Evolutionary conservation across 2,888 invertebrate species (phyloP), one percentile per base, ranked within the genome.

Genomic region (Ochropleura plecta): DNA sequence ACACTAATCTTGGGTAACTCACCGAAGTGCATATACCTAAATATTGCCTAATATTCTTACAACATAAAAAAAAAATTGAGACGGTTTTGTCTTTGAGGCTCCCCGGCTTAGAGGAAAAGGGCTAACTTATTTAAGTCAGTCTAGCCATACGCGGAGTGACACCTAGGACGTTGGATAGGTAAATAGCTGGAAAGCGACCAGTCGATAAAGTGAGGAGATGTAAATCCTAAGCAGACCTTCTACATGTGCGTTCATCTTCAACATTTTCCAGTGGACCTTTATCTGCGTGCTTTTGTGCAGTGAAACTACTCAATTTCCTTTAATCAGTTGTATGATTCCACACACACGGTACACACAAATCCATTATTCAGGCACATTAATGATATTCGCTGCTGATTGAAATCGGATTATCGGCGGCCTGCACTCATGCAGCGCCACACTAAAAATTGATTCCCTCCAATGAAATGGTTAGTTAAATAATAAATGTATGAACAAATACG

Each of bases 301-400:
- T 84, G 12, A 8, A 18, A 42, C 78, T 85, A 60, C 67, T 73
- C 0, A 5, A 20, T 3, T 6, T 16, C 30, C 4, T 51, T 10
- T 40, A 20, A 3, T 9, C 4, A 0, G 12, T 67, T 49, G 40
- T 44, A 40, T 60, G 20, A 42, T n/a, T 70, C 55, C 57, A 46
- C 62, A 60, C 75, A 68, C 51, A 76, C 10, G 63, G 64, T 64
- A 66, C 63, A 82, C 63, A 71, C 85, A 69, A 69, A 85, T 82
- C 64, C 62, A 82, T 82, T 78, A 82, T 85, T 78, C 82, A 82
- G 57, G 30, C 70, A 63, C 63, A 78, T 85, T 82, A 82, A 82
- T 85, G 79, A 78, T 78, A 85, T 82, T 85, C 78, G 44, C 64
- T 53, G 70, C 85, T 82, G 82, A 85, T 82, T 82, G 82, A 85